Percentiles rank a stretch among this genome's conserved stretches.
These are phyloP conservation scores for Schrankia costaestrigalis DNA, from an alignment of 2,888 invertebrate genomes.

Conservation along the genomic window DNA sequence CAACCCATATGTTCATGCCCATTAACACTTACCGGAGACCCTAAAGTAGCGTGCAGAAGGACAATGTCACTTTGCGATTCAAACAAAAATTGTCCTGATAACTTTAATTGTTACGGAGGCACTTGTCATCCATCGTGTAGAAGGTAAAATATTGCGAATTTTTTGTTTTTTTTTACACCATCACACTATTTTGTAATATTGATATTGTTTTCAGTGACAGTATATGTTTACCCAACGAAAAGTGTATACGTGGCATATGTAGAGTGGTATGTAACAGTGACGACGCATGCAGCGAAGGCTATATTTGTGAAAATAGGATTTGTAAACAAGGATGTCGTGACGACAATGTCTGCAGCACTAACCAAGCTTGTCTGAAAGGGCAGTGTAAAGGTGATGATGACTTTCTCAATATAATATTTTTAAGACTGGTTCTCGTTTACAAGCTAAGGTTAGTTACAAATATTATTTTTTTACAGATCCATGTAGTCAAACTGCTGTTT, in stretches of 20 bases:
- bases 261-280: slow-evolving; percentile 93
- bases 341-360: slow-evolving; percentile 87
- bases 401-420: slow-evolving; percentile 1
- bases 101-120: slow-evolving; percentile 88
- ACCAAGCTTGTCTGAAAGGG: slow-evolving; percentile 90
- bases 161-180: not conserved
- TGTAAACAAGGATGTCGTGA: slow-evolving; percentile 93
- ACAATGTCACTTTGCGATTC: slow-evolving; percentile 82
- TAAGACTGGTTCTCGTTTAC: not conserved
- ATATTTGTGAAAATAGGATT: slow-evolving; percentile 92
- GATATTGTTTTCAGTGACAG: slow-evolving; percentile 82
- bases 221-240: slow-evolving; percentile 91
- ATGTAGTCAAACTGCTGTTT: slow-evolving; percentile 86
- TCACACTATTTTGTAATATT: not conserved
- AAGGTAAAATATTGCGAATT: slow-evolving; percentile 73
- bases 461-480: slow-evolving; percentile 80
- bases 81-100: slow-evolving; percentile 85
- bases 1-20: slow-evolving; percentile 88
- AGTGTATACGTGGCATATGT: slow-evolving; percentile 91
- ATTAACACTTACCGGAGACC: slow-evolving; percentile 85
- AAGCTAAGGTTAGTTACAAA: not conserved
- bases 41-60: slow-evolving; percentile 86
- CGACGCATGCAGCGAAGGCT: slow-evolving; percentile 87
- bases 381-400: slow-evolving; percentile 85
- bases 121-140: slow-evolving; percentile 89